Evolutionary conservation across 2,113 vertebrate species (phyloP), one percentile per base, ranked within the genome.

Genomic region (Leiothrix lutea): DNA sequence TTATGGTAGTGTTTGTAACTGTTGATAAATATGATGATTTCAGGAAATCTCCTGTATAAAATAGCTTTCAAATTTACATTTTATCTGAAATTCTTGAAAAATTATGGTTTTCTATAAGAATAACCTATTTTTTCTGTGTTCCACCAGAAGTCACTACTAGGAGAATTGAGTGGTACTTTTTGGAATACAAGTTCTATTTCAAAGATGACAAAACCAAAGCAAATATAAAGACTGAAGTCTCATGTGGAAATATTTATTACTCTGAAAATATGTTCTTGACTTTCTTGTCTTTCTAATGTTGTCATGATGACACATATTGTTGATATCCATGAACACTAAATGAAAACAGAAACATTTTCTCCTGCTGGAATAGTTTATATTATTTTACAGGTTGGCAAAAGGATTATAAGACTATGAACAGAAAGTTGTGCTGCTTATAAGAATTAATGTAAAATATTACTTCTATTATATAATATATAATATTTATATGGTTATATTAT

Each of bases 371-470:
- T 11, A 56, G 0, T 16, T 60, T 3, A 22, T 28, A 14, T 0
- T 15, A 1, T 33, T 81, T 70, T 42, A 44, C 0, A 0, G 0
- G 4, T 33, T 79, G 54, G n/a, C 4, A 60, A 54, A 22, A 62
- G 1, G 2, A 4, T 60, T 58, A 8, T n/a, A 35, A 31, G 21
- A 42, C 10, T 31, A 9, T 21, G 31, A 67, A 35, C 3, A 72
- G 23, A 51, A 83, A 50, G 12, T 50, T 74, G 4, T 47, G 4
- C 9, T 79, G 9, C 7, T 70, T 45, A 40, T 45, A 17, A 66
- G 7, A 80, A 72, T 40, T 8, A 51, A 35, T 54, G 4, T 22
- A 47, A 48, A 60, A n/a, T 47, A 70, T 24, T 50, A 57, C 28
- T 53, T 70, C 22, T 23, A 36, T 9, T 35, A 25, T 5, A 15